Conservation (phyloP, 2,888 invertebrate genomes). For the Noctua fimbriata region DNA sequence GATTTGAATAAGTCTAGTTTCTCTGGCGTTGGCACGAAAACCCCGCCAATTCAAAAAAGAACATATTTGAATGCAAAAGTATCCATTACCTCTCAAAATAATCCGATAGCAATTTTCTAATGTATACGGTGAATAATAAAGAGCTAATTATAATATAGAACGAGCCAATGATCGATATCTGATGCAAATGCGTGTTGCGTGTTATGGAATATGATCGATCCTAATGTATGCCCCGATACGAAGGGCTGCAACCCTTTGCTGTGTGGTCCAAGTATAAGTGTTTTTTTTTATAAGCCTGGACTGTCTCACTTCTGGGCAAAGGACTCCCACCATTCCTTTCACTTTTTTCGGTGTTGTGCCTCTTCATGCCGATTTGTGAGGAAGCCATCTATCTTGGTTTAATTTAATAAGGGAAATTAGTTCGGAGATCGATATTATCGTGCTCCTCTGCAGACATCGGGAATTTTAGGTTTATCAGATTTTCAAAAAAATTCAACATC, state of each 20-base stretch:
- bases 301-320: background rate
- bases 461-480: too few relatives aligned
- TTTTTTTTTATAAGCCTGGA: background rate
- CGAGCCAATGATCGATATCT: conserved; percentile 65
- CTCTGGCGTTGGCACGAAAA: too few relatives aligned
- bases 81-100: conserved; percentile 1
- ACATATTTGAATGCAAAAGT: background rate
- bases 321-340: background rate
- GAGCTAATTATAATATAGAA: conserved; percentile 61
- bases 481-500: background rate
- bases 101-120: conserved; percentile 29
- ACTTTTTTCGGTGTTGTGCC: background rate
- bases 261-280: conserved; percentile 52
- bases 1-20: background rate
- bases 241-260: conserved; percentile 58
- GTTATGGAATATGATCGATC: conserved; percentile 74
- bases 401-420: background rate
- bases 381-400: background rate
- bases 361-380: background rate
- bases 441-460: background rate
- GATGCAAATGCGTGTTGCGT: conserved; percentile 72
- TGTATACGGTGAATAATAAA: conserved; percentile 53
- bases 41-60: too few relatives aligned
- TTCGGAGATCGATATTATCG: background rate
- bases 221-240: conserved; percentile 70